Evolutionary conservation across 2,888 invertebrate species (phyloP), one percentile per base, ranked within the genome.

Genomic region (Agapostemon virescens): DNA sequence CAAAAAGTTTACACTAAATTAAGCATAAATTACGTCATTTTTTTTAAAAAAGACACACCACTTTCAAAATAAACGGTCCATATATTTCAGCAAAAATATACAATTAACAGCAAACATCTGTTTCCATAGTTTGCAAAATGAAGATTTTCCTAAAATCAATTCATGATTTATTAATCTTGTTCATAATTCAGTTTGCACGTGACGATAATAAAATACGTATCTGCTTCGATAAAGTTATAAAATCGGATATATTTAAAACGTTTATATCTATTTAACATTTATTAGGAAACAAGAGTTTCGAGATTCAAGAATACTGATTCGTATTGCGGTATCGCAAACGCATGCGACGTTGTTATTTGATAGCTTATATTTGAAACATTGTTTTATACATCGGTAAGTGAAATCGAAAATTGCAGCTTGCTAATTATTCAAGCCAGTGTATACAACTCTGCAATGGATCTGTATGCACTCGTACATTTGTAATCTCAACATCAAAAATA

Each of bases 361-460:
- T 23, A 17, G 52, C 66, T 77, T 68, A 77, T 69, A 69, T 75
- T 33, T n/a, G 33, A 69, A 75, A 42, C 63, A 64, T 52, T 45
- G 42, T 79, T 76, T 61, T 49, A 45, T 52, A 70, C 6, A 49
- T 26, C 52, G 23, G 15, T 9, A 49, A 23, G 13, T 1, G 76
- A 68, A 75, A 63, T 15, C 36, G 4, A 52, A 74, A 75, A 75
- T 79, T 76, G 45, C 69, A 11, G 26, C 0, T 23, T 0, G 52
- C 42, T 20, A 66, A 78, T 78, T 78, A 78, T 75, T 78, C 67
- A 69, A 68, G 2, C 7, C 23, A 23, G 11, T 15, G 45, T 38
- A 13, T n/a, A 17, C 30, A 30, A 15, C 20, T 36, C 17, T 63
- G 52, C 40, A 42, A 52, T 26, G 40, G 33, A 30, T 40, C n/a